phyloP scores from a whole-genome alignment of 2,113 vertebrate genomes.

The Eudyptes chrysolophus region DNA sequence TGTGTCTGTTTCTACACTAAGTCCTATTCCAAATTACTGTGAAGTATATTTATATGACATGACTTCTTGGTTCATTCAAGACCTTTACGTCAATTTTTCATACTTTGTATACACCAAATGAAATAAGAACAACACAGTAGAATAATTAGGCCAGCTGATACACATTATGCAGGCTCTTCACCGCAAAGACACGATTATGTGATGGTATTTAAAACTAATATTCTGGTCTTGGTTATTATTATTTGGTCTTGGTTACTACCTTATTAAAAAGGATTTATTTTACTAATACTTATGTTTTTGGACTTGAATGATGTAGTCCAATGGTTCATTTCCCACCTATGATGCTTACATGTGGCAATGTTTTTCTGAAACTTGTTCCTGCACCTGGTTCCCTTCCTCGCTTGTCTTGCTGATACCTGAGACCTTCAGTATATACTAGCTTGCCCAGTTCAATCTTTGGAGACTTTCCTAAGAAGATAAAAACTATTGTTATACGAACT shows the following conservation, averaged over 20 bases:
- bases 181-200: not conserved
- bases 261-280: not conserved
- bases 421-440: not conserved
- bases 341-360: not conserved
- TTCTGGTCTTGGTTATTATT: not conserved
- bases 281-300: not conserved
- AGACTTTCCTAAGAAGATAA: not conserved
- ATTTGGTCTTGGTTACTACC: not conserved
- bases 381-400: not conserved
- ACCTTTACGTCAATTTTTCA: not conserved
- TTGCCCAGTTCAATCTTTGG: not conserved
- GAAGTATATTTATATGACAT: not conserved
- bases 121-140: not conserved
- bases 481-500: not conserved
- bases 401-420: not conserved
- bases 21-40: not conserved
- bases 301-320: not conserved
- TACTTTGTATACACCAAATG: not conserved
- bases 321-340: not conserved
- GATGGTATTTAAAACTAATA: not conserved
- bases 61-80: not conserved
- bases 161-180: not conserved
- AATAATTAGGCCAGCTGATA: not conserved
- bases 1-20: not conserved
- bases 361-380: not conserved